phyloP scores from a whole-genome alignment of 2,888 invertebrate species.

The Electrophaes corylata region DNA sequence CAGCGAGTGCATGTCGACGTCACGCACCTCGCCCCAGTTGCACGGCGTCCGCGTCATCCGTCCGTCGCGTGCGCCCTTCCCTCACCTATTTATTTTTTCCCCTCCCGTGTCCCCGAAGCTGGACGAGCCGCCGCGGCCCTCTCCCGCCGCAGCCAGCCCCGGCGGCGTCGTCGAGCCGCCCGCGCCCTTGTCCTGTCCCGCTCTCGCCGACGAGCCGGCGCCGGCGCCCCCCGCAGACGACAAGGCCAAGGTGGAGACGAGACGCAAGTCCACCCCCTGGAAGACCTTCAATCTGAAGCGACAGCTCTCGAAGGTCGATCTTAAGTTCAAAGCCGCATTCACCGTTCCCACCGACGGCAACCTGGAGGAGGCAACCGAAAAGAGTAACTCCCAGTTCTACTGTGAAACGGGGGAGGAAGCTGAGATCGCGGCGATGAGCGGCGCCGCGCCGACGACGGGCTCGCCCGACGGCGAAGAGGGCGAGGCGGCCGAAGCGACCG shows the following conservation, averaged over 20 bases:
- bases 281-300: conserved; percentile 92
- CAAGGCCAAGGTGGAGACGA: conserved; percentile 69
- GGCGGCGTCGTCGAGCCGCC: conserved; percentile 41
- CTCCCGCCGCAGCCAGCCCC: conserved; percentile 46
- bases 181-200: conserved; percentile 32
- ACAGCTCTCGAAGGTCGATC: conserved; percentile 91
- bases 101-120: conserved; percentile 63
- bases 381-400: conserved; percentile 70
- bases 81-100: conserved; percentile 67
- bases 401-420: conserved; percentile 56
- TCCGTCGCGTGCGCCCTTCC: conserved; percentile 38
- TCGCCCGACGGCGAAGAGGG: conserved; percentile 36
- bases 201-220: conserved; percentile 33
- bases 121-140: conserved; percentile 55
- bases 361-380: conserved; percentile 60
- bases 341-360: conserved; percentile 72
- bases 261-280: conserved; percentile 88
- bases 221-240: conserved; percentile 52
- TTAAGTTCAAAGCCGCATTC: conserved; percentile 88
- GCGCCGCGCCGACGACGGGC: conserved; percentile 47
- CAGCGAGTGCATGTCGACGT: conserved; percentile 38
- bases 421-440: conserved; percentile 38
- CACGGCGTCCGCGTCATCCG: conserved; percentile 37
- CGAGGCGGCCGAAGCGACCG: conserved; percentile 49
- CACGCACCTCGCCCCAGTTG: conserved; percentile 32